A percentile compares a stretch with the other conserved stretches of the same genome.
phyloP scores from a whole-genome alignment of 2,888 invertebrate species.

The Aplocera efformata region DNA sequence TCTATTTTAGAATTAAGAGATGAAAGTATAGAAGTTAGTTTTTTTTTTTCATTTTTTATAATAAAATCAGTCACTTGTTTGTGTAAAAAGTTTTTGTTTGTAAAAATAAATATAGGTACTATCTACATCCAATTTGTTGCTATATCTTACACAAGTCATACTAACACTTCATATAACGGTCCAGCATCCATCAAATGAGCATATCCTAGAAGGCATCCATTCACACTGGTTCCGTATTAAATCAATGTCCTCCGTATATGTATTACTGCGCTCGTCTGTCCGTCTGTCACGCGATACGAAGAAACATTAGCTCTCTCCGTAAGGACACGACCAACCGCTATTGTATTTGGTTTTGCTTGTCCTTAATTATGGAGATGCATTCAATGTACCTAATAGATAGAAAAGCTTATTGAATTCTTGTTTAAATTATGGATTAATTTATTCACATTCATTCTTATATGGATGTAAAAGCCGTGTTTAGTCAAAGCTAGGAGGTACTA shows the following conservation, averaged over 20 bases:
- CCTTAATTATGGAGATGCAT: constrained; percentile 15
- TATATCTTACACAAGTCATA: too few species aligned
- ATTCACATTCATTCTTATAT: too few species aligned
- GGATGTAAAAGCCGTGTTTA: too few species aligned
- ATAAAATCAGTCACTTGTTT: too few species aligned
- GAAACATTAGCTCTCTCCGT: constrained; percentile 38
- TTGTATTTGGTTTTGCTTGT: constrained; percentile 20
- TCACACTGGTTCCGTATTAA: constrained; percentile 54
- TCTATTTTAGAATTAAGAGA: too few species aligned
- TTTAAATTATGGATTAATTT: too few species aligned
- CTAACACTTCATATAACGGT: constrained; percentile 14
- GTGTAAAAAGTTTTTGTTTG: too few species aligned
- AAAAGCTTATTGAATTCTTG: constrained; percentile 6
- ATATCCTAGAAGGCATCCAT: constrained; percentile 47
- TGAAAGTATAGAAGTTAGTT: too few species aligned
- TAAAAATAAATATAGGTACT: too few species aligned
- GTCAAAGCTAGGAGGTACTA: too few species aligned
- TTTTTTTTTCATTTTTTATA: too few species aligned
- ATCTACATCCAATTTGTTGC: too few species aligned
- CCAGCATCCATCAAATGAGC: constrained; percentile 43
- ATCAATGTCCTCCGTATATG: constrained; percentile 68
- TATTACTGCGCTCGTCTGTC: constrained; percentile 41
- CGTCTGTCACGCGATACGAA: constrained; percentile 50
- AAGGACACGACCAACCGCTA: constrained; percentile 25
- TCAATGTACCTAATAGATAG: background rate